Evolutionary conservation across 2,888 invertebrate genomes (phyloP), one percentile per base, ranked within the genome.

Genomic region (Megaustenia siamemsis): DNA sequence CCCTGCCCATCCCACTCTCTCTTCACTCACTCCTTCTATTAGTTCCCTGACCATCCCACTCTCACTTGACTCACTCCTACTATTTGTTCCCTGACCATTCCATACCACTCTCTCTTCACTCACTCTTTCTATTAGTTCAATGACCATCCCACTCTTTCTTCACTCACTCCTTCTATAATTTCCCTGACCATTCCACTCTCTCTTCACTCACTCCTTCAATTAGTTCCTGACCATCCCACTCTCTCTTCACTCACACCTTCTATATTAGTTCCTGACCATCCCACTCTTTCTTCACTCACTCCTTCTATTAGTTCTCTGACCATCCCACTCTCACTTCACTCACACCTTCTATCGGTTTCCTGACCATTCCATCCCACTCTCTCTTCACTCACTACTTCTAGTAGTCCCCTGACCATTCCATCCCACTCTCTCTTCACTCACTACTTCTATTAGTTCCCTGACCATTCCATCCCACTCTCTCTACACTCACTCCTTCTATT

Each of bases 381-480:
- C 0, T 10, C 0, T 0, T 6, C 69, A 68, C 88, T 85, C 84
- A 91, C 91, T 89, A 88, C 86, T 63, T 94, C 91, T 66, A 94
- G 94, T 15, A 95, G 90, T 86, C 95, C 95, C 75, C 94, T 93
- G 38, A 95, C 94, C 94, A 95, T 94, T 49, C 95, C 95, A 85
- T 94, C 94, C 95, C 95, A 95, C 40, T 90, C 90, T 43, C 93
- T 93, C 94, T 15, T 4, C 28, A 86, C 88, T 86, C 85, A 91
- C 91, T 89, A 89, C 86, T 60, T 94, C 91, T 63, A 94, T 94
- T 12, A 95, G 90, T 86, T 95, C 95, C 71, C 94, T 93, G 35
- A 95, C 94, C 94, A 95, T 94, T 49, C 95, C 95, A 85, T 94
- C 94, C 95, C 95, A 95, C 32, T 91, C 90, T 40, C 93, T 93